phyloP scores from a whole-genome alignment of 35 echinoderm and acorn worm species.

The Amphiura filiformis region DNA sequence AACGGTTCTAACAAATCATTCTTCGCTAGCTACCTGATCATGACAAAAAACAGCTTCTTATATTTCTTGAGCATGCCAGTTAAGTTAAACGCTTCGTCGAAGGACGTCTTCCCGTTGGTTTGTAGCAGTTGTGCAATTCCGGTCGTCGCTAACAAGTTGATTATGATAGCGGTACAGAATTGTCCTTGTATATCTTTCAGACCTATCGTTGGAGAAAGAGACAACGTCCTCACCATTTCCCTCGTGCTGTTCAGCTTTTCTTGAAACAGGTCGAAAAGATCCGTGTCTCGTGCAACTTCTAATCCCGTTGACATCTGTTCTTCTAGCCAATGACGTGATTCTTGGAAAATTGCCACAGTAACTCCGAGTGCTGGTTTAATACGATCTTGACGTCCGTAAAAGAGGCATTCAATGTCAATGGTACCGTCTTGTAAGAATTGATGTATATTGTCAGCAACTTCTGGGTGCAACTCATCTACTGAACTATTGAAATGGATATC shows the following conservation, averaged over 20 bases:
- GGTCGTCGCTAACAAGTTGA: not conserved
- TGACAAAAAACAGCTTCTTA: not conserved
- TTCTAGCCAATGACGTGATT: not conserved
- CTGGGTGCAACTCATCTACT: not conserved
- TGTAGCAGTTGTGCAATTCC: not conserved
- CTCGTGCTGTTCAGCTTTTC: not conserved
- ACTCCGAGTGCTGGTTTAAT: conserved; percentile 4
- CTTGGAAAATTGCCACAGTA: not conserved
- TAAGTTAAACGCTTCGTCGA: not conserved
- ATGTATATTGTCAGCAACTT: not conserved
- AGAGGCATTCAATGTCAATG: conserved; percentile 9
- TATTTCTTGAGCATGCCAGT: conserved; percentile 9
- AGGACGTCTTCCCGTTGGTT: not conserved
- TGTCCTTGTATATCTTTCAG: not conserved
- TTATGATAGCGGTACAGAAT: not conserved
- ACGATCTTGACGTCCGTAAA: not conserved
- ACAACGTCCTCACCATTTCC: conserved; percentile 6
- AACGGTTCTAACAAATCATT: not conserved
- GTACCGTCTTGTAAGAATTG: not conserved
- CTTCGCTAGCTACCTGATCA: conserved; percentile 1
- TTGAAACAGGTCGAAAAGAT: not conserved
- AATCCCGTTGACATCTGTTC: not conserved
- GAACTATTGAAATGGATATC: not conserved
- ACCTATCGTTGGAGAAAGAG: not conserved
- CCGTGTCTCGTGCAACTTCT: not conserved